phyloP scores from a whole-genome alignment of 2,888 invertebrate species.

The Luperina testacea region DNA sequence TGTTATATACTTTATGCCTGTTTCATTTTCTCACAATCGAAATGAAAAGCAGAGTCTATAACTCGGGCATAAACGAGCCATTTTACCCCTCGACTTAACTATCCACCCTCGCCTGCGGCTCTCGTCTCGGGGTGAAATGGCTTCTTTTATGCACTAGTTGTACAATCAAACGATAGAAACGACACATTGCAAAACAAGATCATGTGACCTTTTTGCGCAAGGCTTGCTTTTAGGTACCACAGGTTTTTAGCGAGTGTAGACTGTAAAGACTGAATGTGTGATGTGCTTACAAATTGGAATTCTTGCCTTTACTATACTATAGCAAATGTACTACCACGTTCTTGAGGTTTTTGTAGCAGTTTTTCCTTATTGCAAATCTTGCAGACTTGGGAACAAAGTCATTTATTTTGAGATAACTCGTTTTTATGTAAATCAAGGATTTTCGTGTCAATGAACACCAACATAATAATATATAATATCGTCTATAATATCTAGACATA shows the following conservation, averaged over 20 bases:
- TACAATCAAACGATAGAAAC: not conserved
- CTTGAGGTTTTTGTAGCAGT: slow-evolving; percentile 6
- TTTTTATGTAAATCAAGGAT: not conserved
- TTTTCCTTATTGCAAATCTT: slow-evolving; percentile 38
- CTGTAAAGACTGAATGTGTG: not conserved
- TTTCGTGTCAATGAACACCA: slow-evolving; percentile 6
- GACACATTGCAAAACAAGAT: not conserved
- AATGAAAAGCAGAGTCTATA: too few relatives aligned
- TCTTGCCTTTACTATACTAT: not conserved
- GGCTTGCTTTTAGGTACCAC: not conserved
- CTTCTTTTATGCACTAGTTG: too few relatives aligned
- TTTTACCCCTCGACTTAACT: too few relatives aligned
- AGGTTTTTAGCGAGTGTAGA: not conserved
- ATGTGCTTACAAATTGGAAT: slow-evolving; percentile 17
- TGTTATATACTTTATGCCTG: too few relatives aligned
- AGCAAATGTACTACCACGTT: not conserved
- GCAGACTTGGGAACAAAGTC: not conserved
- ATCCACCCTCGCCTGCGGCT: too few relatives aligned
- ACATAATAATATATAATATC: not conserved
- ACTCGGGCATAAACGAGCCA: too few relatives aligned
- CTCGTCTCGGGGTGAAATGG: too few relatives aligned
- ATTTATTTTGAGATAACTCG: not conserved
- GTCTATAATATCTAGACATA: not conserved
- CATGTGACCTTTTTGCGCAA: not conserved
- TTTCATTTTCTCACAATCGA: too few relatives aligned